Evolutionary conservation across 2,888 invertebrate genomes (phyloP), one percentile per base, ranked within the genome.

Genomic region (Microctonus brassicae): DNA sequence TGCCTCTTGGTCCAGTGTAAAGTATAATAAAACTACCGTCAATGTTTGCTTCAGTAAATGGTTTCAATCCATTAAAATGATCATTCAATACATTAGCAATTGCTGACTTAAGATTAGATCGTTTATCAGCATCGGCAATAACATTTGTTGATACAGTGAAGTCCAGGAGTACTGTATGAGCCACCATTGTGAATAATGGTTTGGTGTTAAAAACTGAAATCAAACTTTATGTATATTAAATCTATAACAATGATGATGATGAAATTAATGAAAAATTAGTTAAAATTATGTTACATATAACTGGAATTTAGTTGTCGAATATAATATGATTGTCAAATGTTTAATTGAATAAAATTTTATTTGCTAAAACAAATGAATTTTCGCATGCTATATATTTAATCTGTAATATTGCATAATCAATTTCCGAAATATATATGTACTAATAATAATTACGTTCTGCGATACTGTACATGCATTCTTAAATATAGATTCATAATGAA

Each of bases 101-200:
- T 78, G 92, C 91, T 73, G 91, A 90, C 75, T 93, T 91, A 53
- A 94, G 89, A 71, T 90, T 89, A 76, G 91, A 91, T 74, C 93
- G 90, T 74, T 93, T 92, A 76, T 89, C 90, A 75, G 92, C 90
- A 81, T 93, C 93, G 74, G 90, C 91, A 42, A 94, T 89, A 61
- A 91, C 90, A 73, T 90, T 91, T 53, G 93, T 90, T 78, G 94
- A 93, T 77, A 95, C 90, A 1, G 94, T 92, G 84, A 95, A 95
- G 89, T 95, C 95, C 79, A 95, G 88, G 65, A 95, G 88, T 80
- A 95, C 90, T 63, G 94, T 94, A 88, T 95, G 93, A 47, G 93
- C 94, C 78, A 94, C 92, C 95, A 95, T 95, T 68, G 71, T 78
- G 62, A 76, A 1, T 47, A 47, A 17, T 47, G 6, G n/a, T 10